Base-by-base conservation (phyloP, 1,140 invertebrate genomes). In the Drosophila micromelanica region DNA sequence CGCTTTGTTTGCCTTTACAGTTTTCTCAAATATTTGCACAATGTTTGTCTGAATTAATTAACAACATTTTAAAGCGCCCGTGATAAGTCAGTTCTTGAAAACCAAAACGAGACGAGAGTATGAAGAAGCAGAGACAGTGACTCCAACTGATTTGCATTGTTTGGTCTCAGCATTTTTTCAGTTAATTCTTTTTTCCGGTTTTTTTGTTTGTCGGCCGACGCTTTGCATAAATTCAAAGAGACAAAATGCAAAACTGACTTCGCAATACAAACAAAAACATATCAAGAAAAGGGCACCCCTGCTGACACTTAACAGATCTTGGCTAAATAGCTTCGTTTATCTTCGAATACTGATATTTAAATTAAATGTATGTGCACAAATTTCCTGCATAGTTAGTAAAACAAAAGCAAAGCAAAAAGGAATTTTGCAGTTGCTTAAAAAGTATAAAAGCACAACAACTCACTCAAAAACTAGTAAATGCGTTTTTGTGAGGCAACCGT, bases 11-110 rank as follows among this genome's bases (percentile, higher is more conserved):
- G 55, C 17, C 56, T 55, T 40, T 46, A 48, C 67, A 70, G 67
- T 87, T 75, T 75, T 64, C 59, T 46, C 70, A 87, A 89, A 87
- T 87, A 87, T 87, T 87, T 87, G 73, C 79, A 62, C 73, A 84
- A 74, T 89, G 78, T 84, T 89, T 89, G 84, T 84, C 84, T 84
- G 79, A 87, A 87, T 87, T 87, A 87, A 87, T 87, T 89, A 87
- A 84, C 76, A 89, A 73, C 62, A 63, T 65, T 78, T 73, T 65
- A 63, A 61, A 78, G 61, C 57, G 59, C 42, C 57, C 48, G 27
- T 32, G 57, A 32, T 43, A 51, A 61, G 46, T 45, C 59, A 42
- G 9, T 13, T 61, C 35, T 27, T 13, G 20, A 13, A 35, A 8
- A 40, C 51, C 38, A 38, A 6, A 38, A 13, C 20, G 45, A n/a